phyloP scores from a whole-genome alignment of 2,113 vertebrate species.

The Poeciliopsis occidentalis region DNA sequence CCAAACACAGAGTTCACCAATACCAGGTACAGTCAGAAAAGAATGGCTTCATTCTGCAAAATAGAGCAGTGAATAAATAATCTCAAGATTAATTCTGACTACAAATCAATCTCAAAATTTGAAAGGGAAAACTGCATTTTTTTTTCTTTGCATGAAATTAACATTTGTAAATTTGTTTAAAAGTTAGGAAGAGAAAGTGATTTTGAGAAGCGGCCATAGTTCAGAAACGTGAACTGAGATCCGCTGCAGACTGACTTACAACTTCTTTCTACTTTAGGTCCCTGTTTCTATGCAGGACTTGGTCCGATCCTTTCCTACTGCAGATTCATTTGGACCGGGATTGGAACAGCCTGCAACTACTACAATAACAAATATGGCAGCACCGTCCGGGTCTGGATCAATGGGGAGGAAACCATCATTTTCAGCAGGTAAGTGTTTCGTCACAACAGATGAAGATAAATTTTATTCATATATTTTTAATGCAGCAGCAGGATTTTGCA shows the following conservation, averaged over 20 bases:
- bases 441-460: background rate
- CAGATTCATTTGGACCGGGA: conserved; percentile 92
- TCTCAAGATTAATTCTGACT: no score
- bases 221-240: background rate
- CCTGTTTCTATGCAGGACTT: conserved; percentile 87
- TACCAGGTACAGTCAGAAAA: conserved; percentile 81
- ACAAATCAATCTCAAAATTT: no score
- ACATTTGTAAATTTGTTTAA: no score
- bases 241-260: background rate
- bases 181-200: no score
- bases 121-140: no score
- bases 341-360: conserved; percentile 93
- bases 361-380: conserved; percentile 93
- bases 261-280: conserved; percentile 78
- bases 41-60: background rate
- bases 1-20: conserved; percentile 70
- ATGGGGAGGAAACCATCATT: conserved; percentile 92
- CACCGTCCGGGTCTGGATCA: conserved; percentile 93
- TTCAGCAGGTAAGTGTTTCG: conserved; percentile 86
- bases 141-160: no score
- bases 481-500: no score
- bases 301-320: conserved; percentile 88
- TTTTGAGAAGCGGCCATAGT: background rate
- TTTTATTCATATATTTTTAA: no score
- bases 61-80: background rate